Evolutionary conservation across 2,113 vertebrate genomes (phyloP).

Genomic region (Gasterosteus aculeatus): DNA sequence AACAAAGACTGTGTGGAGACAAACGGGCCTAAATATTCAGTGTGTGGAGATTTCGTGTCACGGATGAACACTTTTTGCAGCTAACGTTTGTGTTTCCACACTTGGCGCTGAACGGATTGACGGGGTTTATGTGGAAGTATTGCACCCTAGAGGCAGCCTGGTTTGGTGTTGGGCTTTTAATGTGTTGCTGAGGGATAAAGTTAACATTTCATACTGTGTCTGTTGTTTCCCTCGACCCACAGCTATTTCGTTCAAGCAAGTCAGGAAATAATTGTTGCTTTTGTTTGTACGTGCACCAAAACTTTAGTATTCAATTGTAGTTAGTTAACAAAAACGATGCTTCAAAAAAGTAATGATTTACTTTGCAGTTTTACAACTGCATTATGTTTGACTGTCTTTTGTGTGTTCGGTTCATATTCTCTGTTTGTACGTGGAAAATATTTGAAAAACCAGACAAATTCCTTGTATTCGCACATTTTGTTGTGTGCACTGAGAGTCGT

Average conservation of each 20-base stretch:
- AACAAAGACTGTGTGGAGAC: not conserved
- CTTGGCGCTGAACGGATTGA: not conserved
- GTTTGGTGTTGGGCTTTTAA: constrained; percentile 29
- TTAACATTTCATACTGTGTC: not conserved
- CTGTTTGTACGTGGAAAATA: no score
- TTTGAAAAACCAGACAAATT: no score
- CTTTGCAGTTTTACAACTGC: not conserved
- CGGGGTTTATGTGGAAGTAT: constrained; percentile 28
- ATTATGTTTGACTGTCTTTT: no score
- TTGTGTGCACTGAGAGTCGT: constrained; percentile 19
- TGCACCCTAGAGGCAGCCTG: constrained; percentile 56
- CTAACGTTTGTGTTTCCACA: not conserved
- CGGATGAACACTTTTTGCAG: not conserved
- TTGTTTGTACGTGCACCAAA: not conserved
- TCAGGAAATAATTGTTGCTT: not conserved
- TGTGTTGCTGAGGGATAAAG: not conserved
- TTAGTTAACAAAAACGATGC: not conserved
- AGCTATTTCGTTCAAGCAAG: not conserved
- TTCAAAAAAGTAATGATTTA: not conserved
- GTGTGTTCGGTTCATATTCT: no score
- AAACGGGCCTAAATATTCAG: not conserved
- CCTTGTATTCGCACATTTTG: no score
- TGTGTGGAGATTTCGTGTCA: not conserved
- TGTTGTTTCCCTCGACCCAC: not conserved
- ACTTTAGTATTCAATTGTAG: not conserved